These are phyloP conservation scores for Volucella inanis DNA, from an alignment of 2,888 invertebrate genomes.

Conservation along the genomic window DNA sequence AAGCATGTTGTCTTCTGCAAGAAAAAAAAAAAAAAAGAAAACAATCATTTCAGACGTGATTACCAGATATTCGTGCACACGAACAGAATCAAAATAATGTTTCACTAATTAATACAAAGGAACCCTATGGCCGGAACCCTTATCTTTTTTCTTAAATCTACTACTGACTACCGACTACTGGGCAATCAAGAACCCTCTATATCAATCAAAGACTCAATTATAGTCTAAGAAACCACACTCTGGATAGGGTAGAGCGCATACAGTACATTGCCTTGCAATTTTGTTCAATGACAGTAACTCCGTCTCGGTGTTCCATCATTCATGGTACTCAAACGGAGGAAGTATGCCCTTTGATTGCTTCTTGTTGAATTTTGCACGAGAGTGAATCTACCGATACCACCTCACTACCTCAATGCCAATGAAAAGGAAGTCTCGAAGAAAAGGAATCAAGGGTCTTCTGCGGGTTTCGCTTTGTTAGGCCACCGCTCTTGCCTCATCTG, in stretches of 20 bases:
- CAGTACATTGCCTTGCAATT: constrained; percentile 42
- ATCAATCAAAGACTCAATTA: constrained; percentile 71
- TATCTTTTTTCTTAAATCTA: constrained; percentile 16
- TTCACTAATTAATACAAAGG: constrained; percentile 60
- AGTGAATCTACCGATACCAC: neutral
- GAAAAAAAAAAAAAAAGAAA: neutral
- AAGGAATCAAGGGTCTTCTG: constrained; percentile 48
- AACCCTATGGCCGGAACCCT: constrained; percentile 23
- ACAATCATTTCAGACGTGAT: constrained; percentile 48
- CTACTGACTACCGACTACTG: neutral
- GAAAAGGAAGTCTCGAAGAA: constrained; percentile 35
- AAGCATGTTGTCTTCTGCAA: constrained; percentile 88
- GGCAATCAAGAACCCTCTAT: constrained; percentile 53
- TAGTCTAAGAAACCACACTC: constrained; percentile 46
- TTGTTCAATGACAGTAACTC: constrained; percentile 59
- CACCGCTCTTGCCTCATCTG: constrained; percentile 19
- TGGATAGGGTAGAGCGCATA: neutral
- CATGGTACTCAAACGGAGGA: constrained; percentile 67
- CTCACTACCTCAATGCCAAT: constrained; percentile 34
- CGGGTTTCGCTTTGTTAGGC: constrained; percentile 7
- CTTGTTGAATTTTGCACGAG: constrained; percentile 59
- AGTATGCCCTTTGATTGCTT: constrained; percentile 73
- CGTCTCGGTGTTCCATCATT: constrained; percentile 62
- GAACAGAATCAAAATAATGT: constrained; percentile 50
- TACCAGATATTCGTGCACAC: constrained; percentile 2